Evolutionary conservation across 1,140 invertebrate species (phyloP).

Genomic region (Sesamia nonagrioides): DNA sequence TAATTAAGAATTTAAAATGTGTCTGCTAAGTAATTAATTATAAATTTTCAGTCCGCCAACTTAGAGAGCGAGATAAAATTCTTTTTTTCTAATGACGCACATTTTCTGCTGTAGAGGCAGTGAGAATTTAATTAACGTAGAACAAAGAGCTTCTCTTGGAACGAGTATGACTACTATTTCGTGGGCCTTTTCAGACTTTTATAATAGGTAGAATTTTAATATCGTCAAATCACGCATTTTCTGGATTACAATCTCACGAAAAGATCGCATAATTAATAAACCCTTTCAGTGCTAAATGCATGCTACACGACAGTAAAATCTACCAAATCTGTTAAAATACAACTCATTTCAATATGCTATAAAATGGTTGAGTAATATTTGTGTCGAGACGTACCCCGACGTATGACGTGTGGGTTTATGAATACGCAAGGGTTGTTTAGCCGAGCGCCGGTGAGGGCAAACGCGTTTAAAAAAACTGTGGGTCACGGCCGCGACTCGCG

Average conservation of each 20-base stretch:
- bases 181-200: slow-evolving; percentile 34
- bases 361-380: slow-evolving; percentile 27
- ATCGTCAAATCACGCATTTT: slow-evolving; percentile 3
- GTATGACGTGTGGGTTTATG: slow-evolving; percentile 67
- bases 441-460: slow-evolving; percentile 66
- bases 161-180: slow-evolving; percentile 40
- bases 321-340: slow-evolving; percentile 8
- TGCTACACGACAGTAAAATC: not conserved
- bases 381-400: slow-evolving; percentile 14
- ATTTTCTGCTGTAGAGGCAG: slow-evolving; percentile 64
- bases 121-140: slow-evolving; percentile 74
- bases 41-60: slow-evolving; percentile 78
- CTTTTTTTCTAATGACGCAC: slow-evolving; percentile 62
- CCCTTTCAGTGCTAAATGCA: not conserved
- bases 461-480: slow-evolving; percentile 80
- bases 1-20: slow-evolving; percentile 88
- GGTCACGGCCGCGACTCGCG: slow-evolving; percentile 67
- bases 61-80: slow-evolving; percentile 68
- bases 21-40: slow-evolving; percentile 86
- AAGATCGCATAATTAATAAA: not conserved
- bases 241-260: not conserved
- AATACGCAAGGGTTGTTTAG: slow-evolving; percentile 82
- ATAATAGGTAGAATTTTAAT: slow-evolving; percentile 40
- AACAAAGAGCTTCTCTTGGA: slow-evolving; percentile 55
- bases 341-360: slow-evolving; percentile 15